A percentile compares a stretch with the other conserved stretches of the same genome.
Evolutionary conservation across 2,113 vertebrate genomes (phyloP).

Genomic region (Engraulis encrasicolus): DNA sequence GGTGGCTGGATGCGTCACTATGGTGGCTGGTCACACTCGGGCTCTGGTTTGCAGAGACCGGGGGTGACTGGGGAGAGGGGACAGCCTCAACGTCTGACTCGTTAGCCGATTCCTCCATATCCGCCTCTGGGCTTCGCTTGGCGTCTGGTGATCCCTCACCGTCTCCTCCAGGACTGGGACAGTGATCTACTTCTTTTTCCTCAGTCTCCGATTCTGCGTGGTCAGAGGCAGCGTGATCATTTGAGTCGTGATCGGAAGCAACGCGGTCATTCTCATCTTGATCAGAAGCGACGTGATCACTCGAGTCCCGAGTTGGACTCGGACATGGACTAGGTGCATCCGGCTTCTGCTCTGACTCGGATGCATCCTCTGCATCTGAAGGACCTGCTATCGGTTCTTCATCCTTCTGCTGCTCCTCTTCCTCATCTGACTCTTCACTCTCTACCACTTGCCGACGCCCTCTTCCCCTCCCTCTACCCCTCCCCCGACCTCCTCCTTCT

Average conservation of each 20-base stretch:
- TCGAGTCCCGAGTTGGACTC: not conserved
- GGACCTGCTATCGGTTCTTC: not conserved
- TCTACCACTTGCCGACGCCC: constrained; percentile 66
- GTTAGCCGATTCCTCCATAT: not conserved
- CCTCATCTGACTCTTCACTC: constrained; percentile 67
- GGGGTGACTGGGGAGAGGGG: not conserved
- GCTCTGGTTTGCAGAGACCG: not conserved
- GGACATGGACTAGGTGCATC: not conserved
- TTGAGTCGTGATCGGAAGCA: not conserved
- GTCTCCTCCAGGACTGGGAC: not conserved
- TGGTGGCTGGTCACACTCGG: not conserved
- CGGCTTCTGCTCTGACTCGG: not conserved
- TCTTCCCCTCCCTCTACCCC: constrained; percentile 63
- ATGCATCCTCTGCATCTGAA: not conserved
- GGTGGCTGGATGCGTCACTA: no score
- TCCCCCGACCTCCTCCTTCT: not conserved
- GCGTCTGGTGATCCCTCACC: not conserved
- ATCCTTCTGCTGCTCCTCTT: constrained; percentile 40
- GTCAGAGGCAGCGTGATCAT: not conserved
- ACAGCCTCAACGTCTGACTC: not conserved
- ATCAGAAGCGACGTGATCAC: not conserved
- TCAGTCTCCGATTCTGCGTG: not conserved
- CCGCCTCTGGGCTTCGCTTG: not conserved
- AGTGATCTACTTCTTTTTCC: not conserved
- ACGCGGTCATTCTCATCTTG: not conserved